Evolutionary conservation across 2,797 vertebrate species (phyloP).

Genomic region (Macropodus opercularis): DNA sequence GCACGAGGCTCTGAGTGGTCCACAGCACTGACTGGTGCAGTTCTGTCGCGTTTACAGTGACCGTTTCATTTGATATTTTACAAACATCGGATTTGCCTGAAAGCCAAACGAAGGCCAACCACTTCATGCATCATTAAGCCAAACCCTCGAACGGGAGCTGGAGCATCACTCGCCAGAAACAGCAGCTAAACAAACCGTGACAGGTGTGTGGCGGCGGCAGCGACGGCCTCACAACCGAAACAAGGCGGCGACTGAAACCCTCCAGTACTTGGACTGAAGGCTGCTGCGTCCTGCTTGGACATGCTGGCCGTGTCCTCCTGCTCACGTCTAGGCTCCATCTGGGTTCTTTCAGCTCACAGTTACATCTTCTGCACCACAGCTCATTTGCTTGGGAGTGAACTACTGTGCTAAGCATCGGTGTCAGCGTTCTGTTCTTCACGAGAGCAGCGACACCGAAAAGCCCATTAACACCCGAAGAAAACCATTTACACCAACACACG

Average conservation of each 20-base stretch:
- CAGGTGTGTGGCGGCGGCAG: neutral
- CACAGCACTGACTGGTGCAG: too few relatives aligned
- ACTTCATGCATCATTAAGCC: neutral
- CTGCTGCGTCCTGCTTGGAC: too few relatives aligned
- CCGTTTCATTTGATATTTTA: too few relatives aligned
- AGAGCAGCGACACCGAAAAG: conserved; percentile 22
- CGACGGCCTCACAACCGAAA: neutral
- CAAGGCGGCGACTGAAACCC: neutral
- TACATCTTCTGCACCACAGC: too few relatives aligned
- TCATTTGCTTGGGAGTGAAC: neutral
- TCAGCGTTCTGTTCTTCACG: neutral
- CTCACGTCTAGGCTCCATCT: too few relatives aligned
- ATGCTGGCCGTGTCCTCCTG: too few relatives aligned
- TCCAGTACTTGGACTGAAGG: too few relatives aligned
- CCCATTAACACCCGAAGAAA: conserved; percentile 41
- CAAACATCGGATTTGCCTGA: too few relatives aligned
- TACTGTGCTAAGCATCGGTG: neutral
- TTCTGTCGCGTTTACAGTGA: too few relatives aligned
- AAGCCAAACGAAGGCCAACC: too few relatives aligned
- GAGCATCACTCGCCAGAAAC: neutral
- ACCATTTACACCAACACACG: conserved; percentile 39
- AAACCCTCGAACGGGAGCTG: conserved; percentile 5
- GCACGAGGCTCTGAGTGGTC: too few relatives aligned
- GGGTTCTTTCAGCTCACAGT: too few relatives aligned
- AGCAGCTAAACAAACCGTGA: neutral